Percentiles rank a stretch among this genome's conserved stretches.
phyloP scores from a whole-genome alignment of 2,797 vertebrate genomes.

The Cyclura pinguis region DNA sequence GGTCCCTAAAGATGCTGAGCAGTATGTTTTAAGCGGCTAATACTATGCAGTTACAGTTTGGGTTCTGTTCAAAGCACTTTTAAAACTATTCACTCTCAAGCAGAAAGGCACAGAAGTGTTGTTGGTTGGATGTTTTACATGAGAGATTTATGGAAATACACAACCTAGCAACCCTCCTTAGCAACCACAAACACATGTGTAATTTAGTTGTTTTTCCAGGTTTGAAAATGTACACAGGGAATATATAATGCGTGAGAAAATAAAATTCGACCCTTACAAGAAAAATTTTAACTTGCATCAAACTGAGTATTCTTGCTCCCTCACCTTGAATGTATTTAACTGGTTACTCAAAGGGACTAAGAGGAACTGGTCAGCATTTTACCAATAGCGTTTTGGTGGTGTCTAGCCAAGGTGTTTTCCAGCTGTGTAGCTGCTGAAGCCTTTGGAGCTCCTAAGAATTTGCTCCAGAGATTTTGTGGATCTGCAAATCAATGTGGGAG shows the following conservation, averaged over 20 bases:
- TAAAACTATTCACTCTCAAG: conserved; percentile 11
- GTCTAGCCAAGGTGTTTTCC: background rate
- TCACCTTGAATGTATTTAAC: background rate
- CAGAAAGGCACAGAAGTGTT: background rate
- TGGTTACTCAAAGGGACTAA: background rate
- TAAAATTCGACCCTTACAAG: background rate
- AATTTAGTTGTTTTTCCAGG: background rate
- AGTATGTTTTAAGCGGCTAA: background rate
- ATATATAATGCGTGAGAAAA: background rate
- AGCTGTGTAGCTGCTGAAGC: background rate
- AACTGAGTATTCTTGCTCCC: background rate
- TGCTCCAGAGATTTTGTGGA: background rate
- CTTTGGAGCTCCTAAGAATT: background rate
- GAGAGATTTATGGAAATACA: background rate
- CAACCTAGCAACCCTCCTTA: conserved; percentile 35
- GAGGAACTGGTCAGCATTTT: background rate
- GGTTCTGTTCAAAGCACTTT: background rate
- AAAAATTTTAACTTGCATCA: background rate
- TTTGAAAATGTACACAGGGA: background rate
- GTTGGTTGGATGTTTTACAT: background rate
- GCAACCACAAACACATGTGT: background rate
- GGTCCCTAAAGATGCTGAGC: background rate
- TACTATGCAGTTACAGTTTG: too few species aligned
- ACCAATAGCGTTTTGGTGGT: background rate
- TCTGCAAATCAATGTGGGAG: background rate